Conservation (phyloP, 2,113 vertebrate species). For the Sorex araneus region DNA sequence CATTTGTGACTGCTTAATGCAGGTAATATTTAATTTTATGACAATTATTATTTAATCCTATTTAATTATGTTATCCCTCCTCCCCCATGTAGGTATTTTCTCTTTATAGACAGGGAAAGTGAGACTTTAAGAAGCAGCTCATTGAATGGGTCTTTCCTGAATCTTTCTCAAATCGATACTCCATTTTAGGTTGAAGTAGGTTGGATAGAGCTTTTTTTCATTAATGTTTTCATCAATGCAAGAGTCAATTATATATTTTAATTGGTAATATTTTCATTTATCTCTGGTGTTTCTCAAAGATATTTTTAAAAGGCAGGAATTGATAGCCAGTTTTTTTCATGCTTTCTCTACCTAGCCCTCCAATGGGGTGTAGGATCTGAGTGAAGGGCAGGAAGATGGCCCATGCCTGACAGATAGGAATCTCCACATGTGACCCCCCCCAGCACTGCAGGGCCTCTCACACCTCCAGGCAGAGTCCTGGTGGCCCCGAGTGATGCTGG, state of each 20-base stretch:
- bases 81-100: neutral
- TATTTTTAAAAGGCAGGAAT: conserved; percentile 1
- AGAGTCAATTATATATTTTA: conserved; percentile 17
- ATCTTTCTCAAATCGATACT: conserved; percentile 43
- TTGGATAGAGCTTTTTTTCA: conserved; percentile 32
- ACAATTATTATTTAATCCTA: no score
- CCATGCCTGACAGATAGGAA: no score
- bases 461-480: no score
- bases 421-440: no score
- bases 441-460: no score
- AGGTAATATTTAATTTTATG: conserved; percentile 21
- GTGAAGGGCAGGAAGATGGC: no score
- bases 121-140: neutral
- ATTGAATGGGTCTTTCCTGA: conserved; percentile 31
- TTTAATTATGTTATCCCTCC: no score
- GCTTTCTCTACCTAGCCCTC: conserved; percentile 31
- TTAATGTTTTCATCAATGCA: conserved; percentile 7
- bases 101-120: conserved; percentile 1
- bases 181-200: neutral
- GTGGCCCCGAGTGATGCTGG: no score
- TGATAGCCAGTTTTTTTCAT: neutral
- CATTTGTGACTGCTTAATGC: no score
- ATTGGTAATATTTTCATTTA: neutral
- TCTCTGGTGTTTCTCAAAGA: conserved; percentile 19
- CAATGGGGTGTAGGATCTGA: neutral